Percentiles rank a stretch among this genome's conserved stretches.
phyloP scores from a whole-genome alignment of 2,888 invertebrate species.

The Dryadula phaetusa region DNA sequence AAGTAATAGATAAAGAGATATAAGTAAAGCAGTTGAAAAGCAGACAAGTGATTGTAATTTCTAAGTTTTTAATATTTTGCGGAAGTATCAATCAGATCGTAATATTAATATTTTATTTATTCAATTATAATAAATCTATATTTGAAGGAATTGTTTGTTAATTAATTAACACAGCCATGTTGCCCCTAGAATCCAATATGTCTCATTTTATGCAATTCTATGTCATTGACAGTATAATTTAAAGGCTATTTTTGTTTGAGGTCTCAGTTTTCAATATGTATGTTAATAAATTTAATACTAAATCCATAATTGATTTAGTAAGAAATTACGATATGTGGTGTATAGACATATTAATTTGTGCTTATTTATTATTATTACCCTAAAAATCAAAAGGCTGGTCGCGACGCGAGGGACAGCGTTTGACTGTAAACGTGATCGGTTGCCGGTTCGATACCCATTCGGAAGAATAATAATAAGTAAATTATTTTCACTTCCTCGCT shows the following conservation, averaged over 20 bases:
- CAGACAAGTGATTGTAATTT: not conserved
- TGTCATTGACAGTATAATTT: not conserved
- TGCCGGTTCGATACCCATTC: too few species aligned
- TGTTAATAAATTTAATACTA: conserved; percentile 4
- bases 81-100: not conserved
- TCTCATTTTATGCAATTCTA: not conserved
- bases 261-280: not conserved
- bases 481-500: too few species aligned
- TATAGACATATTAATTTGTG: not conserved
- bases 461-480: too few species aligned
- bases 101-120: not conserved
- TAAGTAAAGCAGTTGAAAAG: too few species aligned
- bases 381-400: too few species aligned
- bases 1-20: too few species aligned
- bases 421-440: too few species aligned
- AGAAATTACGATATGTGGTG: not conserved
- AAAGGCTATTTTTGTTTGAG: not conserved
- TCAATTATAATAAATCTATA: conserved; percentile 3
- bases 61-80: not conserved
- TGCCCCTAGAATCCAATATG: not conserved
- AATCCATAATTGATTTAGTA: conserved; percentile 8
- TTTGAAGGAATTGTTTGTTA: conserved; percentile 11
- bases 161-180: conserved; percentile 15
- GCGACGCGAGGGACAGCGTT: too few species aligned
- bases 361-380: not conserved